Evolutionary conservation across 1,140 invertebrate genomes (phyloP).

Genomic region (Ceratitis capitata): DNA sequence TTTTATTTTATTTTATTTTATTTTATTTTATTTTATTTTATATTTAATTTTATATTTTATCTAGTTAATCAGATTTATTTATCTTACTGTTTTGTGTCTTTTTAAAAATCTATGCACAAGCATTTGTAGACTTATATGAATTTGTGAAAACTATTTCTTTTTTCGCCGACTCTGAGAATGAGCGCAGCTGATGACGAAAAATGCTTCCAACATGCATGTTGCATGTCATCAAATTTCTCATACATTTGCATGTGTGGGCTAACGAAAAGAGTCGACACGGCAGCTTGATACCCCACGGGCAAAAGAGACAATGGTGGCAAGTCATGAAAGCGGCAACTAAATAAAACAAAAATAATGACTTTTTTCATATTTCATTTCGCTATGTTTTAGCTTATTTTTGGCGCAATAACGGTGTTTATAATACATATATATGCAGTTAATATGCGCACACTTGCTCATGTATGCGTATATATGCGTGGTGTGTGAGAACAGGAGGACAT

Average conservation of each 20-base stretch:
- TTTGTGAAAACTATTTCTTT: not conserved
- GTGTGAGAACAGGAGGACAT: not conserved
- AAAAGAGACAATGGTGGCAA: not conserved
- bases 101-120: too few relatives aligned
- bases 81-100: too few relatives aligned
- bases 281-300: not conserved
- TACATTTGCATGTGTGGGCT: too few relatives aligned
- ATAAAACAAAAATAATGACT: not conserved
- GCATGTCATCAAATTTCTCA: not conserved
- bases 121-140: not conserved
- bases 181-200: not conserved
- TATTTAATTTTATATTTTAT: not conserved
- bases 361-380: not conserved
- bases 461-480: not conserved
- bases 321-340: not conserved
- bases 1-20: not conserved
- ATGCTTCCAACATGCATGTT: not conserved
- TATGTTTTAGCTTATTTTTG: not conserved
- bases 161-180: not conserved
- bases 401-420: not conserved
- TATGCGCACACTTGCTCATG: not conserved
- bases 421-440: not conserved
- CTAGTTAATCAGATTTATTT: not conserved
- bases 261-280: not conserved
- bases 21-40: not conserved